Percentiles rank a stretch among this genome's conserved stretches.
Conservation (phyloP, 2,113 vertebrate genomes). For the Lynx canadensis region DNA sequence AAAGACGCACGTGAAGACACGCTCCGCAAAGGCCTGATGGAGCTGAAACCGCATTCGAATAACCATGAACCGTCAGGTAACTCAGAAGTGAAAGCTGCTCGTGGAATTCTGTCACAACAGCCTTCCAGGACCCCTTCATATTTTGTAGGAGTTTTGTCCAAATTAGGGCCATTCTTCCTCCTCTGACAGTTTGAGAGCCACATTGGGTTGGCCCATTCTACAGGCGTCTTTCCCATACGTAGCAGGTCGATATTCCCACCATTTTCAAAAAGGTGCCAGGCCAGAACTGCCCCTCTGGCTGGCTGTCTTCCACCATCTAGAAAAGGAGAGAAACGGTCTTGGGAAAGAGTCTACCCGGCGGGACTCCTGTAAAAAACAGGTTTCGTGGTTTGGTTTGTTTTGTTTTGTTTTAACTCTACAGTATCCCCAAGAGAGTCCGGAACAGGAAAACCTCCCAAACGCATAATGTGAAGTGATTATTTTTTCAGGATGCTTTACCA, state of each 20-base stretch:
- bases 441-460: background rate
- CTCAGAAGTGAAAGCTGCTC: conserved; percentile 54
- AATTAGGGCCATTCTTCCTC: background rate
- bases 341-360: background rate
- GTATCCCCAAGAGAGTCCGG: background rate
- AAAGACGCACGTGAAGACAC: conserved; percentile 64
- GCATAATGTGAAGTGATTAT: background rate
- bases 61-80: conserved; percentile 69
- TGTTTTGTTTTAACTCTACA: background rate
- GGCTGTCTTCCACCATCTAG: background rate
- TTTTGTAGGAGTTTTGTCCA: conserved; percentile 40
- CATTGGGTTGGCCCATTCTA: background rate
- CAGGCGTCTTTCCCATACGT: background rate
- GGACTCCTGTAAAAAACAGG: background rate
- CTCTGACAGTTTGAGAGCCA: background rate
- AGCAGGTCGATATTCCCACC: background rate
- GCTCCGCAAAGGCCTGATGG: conserved; percentile 70
- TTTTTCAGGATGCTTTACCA: background rate
- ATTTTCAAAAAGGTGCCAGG: background rate
- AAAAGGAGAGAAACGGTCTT: background rate
- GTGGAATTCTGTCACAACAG: background rate
- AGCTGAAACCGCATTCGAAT: conserved; percentile 68
- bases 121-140: background rate
- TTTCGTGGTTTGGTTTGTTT: background rate
- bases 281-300: background rate